Percentiles rank a stretch among this genome's conserved stretches.
These are phyloP conservation scores for Campoletis sonorensis DNA, from an alignment of 1,140 invertebrate genomes.

Conservation along the genomic window DNA sequence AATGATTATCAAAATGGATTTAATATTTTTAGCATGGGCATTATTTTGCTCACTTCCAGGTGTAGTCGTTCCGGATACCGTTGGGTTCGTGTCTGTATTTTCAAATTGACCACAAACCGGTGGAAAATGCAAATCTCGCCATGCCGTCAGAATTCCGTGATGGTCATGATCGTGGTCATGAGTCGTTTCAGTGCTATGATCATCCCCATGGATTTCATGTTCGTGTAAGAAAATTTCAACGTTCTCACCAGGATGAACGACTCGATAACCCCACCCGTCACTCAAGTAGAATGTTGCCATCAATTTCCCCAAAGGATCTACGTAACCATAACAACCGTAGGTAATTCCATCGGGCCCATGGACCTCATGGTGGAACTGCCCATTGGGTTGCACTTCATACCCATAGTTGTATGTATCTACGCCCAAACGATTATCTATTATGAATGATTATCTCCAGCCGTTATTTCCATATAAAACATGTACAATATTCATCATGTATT, in stretches of 20 bases:
- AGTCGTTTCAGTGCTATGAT: constrained; percentile 33
- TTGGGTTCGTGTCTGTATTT: constrained; percentile 44
- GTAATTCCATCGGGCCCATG: constrained; percentile 85
- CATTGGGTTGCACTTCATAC: constrained; percentile 83
- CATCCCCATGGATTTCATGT: constrained; percentile 57
- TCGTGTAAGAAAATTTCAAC: constrained; percentile 82
- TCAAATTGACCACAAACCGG: constrained; percentile 76
- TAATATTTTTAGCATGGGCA: too few species aligned
- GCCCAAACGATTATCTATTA: neutral
- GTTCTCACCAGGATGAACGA: constrained; percentile 81
- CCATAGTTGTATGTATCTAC: constrained; percentile 84
- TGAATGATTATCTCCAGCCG: too few species aligned
- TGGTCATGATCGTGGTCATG: constrained; percentile 59
- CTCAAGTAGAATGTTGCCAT: constrained; percentile 86
- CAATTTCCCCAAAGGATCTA: constrained; percentile 82
- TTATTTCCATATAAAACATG: too few species aligned
- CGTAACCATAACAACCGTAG: constrained; percentile 87
- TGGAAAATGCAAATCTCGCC: constrained; percentile 81
- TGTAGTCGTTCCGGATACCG: constrained; percentile 36
- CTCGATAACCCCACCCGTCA: constrained; percentile 86
- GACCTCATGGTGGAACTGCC: constrained; percentile 88
- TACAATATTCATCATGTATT: neutral
- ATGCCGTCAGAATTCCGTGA: constrained; percentile 78
- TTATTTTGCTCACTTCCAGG: constrained; percentile 44
- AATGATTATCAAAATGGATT: too few species aligned